Evolutionary conservation across 1,140 invertebrate species (phyloP).

Genomic region (Marisa cornuarietis): DNA sequence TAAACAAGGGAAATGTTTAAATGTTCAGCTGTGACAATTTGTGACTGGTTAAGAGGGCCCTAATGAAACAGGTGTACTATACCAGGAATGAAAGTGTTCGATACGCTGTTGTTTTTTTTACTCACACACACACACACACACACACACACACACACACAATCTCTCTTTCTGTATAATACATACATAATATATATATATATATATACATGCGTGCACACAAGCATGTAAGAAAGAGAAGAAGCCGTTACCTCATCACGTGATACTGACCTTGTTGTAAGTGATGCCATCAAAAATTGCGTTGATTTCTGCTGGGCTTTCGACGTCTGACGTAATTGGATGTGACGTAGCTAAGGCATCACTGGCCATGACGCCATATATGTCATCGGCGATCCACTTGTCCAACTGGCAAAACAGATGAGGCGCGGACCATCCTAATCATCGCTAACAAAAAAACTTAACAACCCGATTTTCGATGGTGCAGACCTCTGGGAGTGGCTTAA

Average conservation of each 20-base stretch:
- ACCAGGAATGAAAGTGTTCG: background rate
- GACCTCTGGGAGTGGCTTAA: too few relatives aligned
- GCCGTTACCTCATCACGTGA: background rate
- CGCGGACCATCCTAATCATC: background rate
- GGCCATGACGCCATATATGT: conserved; percentile 80
- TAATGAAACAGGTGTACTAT: background rate
- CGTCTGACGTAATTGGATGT: conserved; percentile 87
- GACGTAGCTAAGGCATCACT: conserved; percentile 83
- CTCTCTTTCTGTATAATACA: background rate
- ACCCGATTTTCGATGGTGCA: too few relatives aligned
- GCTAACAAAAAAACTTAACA: too few relatives aligned
- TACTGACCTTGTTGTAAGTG: conserved; percentile 84
- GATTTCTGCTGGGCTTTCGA: conserved; percentile 88
- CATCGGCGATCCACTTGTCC: conserved; percentile 7
- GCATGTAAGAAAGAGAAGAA: too few relatives aligned
- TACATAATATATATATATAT: background rate
- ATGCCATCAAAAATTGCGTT: conserved; percentile 92
- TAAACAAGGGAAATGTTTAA: background rate
- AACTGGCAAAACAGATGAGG: background rate
- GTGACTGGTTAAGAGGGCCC: background rate
- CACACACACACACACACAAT: background rate
- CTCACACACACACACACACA: background rate
- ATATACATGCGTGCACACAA: too few relatives aligned
- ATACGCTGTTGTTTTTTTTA: too few relatives aligned
- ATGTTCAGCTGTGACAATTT: background rate